Conservation (phyloP, 2,113 vertebrate genomes). For the Muscicapa adusta region DNA sequence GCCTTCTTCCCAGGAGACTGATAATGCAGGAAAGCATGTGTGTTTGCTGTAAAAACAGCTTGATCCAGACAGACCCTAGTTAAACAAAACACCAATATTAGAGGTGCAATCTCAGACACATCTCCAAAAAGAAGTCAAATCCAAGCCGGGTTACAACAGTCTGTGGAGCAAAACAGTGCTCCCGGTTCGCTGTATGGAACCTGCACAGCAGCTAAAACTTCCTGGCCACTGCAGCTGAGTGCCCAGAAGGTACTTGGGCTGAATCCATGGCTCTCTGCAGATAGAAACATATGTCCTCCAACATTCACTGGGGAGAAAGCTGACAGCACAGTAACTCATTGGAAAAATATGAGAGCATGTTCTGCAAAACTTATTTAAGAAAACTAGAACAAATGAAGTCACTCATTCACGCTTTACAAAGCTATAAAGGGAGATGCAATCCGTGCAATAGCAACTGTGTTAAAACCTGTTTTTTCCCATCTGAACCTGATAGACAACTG, state of each 20-base stretch:
- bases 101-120: neutral
- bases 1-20: neutral
- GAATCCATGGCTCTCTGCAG: neutral
- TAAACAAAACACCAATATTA: neutral
- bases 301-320: neutral
- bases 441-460: neutral
- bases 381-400: neutral
- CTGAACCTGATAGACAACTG: neutral
- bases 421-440: neutral
- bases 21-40: neutral
- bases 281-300: neutral
- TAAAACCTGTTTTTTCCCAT: neutral
- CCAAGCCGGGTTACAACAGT: neutral
- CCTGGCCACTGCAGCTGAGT: neutral
- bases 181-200: rapidly evolving
- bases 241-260: neutral
- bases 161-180: neutral
- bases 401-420: neutral
- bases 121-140: neutral
- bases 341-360: neutral
- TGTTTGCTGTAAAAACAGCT: neutral
- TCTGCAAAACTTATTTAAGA: neutral
- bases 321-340: neutral
- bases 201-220: neutral
- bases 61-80: neutral